Evolutionary conservation across 2,113 vertebrate genomes (phyloP), one percentile per base, ranked within the genome.

Genomic region (Ramphastos sulfuratus): DNA sequence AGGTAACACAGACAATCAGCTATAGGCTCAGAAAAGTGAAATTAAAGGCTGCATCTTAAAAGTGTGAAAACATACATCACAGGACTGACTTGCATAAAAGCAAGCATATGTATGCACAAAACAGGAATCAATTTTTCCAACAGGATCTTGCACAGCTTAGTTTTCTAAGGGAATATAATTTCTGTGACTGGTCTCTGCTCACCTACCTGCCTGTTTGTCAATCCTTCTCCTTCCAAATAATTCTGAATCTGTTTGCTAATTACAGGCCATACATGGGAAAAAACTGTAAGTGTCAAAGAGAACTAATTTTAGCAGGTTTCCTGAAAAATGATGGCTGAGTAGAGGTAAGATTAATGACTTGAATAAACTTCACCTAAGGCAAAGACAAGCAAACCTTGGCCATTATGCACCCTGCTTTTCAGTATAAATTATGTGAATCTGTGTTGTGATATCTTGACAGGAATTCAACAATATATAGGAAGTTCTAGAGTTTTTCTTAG

Each of bases 81-180:
- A 76, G 44, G 13, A 69, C 7, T 17, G 61, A 35, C 8, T 30
- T 9, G 10, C 19, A 79, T 74, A 89, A 91, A 37, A 33, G 5
- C 8, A 35, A 1, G 8, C 3, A 5, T 5, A 6, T 5, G 2
- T 7, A 21, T 9, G 8, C 9, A 59, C 28, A 66, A 52, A 54
- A 76, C 31, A 74, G 27, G 39, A 37, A 31, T 3, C 7, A 7
- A 25, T 3, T 35, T 93, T 88, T 78, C 28, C 39, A 82, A 56
- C 7, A 50, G 83, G 28, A 33, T 86, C 33, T 56, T 69, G 24
- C 7, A 21, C n/a, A 42, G 6, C 10, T 80, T 63, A 27, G 27
- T 66, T 70, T 87, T 78, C 50, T 84, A 65, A 89, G 12, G 4
- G 17, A 35, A 28, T 66, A 58, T 1, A 10, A 14, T 59, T 65